Evolutionary conservation across 1,140 invertebrate genomes (phyloP).

Genomic region (Saxidomus purpurata): DNA sequence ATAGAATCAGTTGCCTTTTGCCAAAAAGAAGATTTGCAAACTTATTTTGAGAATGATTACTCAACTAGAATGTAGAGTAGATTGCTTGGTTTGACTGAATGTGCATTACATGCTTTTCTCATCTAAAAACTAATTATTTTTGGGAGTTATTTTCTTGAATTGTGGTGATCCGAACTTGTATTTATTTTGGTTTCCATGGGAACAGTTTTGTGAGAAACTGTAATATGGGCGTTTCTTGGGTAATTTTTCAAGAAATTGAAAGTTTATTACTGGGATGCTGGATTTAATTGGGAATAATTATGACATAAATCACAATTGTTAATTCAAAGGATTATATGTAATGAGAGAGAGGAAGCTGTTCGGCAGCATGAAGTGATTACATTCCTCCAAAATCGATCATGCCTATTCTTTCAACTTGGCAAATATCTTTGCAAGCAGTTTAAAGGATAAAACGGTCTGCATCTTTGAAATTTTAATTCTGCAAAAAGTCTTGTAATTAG

Average conservation of each 20-base stretch:
- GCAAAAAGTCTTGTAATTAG: too few species aligned
- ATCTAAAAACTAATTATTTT: neutral
- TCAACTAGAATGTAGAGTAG: too few species aligned
- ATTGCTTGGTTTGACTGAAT: neutral
- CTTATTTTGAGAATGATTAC: too few species aligned
- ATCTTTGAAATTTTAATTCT: too few species aligned
- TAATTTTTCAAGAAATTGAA: slow-evolving; percentile 8
- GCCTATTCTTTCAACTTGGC: neutral
- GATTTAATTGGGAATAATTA: neutral
- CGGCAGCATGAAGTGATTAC: neutral
- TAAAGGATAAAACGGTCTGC: neutral
- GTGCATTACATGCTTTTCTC: neutral
- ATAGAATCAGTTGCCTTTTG: too few species aligned
- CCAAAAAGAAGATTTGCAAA: too few species aligned
- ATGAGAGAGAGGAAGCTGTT: neutral
- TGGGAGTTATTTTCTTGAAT: neutral
- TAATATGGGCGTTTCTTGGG: neutral
- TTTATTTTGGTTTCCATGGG: neutral
- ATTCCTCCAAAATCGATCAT: neutral
- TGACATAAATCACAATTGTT: neutral
- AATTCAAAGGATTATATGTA: neutral
- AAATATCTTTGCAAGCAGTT: neutral
- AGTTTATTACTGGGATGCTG: neutral
- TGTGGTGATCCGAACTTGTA: neutral
- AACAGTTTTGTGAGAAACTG: slow-evolving; percentile 18